Evolutionary conservation across 2,888 invertebrate species (phyloP).

Genomic region (Oxytorus armatus): DNA sequence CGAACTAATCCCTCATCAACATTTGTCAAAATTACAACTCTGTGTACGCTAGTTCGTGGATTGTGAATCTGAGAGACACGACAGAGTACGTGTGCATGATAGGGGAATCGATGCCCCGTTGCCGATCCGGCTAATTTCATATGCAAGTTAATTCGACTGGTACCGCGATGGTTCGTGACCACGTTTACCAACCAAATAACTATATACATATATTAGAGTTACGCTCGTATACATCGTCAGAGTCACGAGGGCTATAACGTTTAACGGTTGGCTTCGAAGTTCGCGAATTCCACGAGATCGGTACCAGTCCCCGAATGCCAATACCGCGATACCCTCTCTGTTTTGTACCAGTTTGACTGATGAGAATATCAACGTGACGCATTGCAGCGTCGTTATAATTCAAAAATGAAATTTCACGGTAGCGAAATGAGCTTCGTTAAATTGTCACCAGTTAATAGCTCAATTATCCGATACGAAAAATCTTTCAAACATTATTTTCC

Average conservation of each 20-base stretch:
- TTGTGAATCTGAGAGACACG: constrained; percentile 16
- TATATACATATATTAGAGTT: constrained; percentile 13
- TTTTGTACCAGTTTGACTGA: constrained; percentile 22
- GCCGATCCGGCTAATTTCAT: constrained; percentile 55
- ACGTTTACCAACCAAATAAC: constrained; percentile 37
- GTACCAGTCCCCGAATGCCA: constrained; percentile 52
- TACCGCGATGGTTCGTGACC: constrained; percentile 67
- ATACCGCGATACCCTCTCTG: constrained; percentile 31
- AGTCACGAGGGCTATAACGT: constrained; percentile 46
- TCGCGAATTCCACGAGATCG: constrained; percentile 46
- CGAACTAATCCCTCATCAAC: neutral
- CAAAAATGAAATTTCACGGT: neutral
- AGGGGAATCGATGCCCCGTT: constrained; percentile 45
- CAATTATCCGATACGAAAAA: no score
- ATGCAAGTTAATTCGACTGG: constrained; percentile 67
- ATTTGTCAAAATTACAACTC: constrained; percentile 42
- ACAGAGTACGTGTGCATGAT: constrained; percentile 45
- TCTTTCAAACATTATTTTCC: no score
- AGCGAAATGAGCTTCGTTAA: no score
- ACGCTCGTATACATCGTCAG: constrained; percentile 31
- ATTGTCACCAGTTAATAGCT: no score
- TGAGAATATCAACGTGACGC: constrained; percentile 4
- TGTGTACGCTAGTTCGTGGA: neutral
- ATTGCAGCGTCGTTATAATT: neutral
- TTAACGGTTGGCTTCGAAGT: constrained; percentile 18